These are phyloP conservation scores for Idaea aversata DNA, from an alignment of 2,888 invertebrate species.

Conservation along the genomic window DNA sequence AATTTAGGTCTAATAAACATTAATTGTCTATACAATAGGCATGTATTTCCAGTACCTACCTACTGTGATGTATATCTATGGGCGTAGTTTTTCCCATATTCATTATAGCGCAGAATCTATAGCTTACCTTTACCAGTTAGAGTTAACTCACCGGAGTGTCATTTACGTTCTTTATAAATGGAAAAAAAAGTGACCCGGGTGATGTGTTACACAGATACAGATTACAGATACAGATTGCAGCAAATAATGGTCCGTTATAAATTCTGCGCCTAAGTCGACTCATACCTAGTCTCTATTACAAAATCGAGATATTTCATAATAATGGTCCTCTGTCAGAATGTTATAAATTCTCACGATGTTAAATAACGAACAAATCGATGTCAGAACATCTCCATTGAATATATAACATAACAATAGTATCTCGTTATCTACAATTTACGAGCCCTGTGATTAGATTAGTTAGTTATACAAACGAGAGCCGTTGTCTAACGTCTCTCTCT, in stretches of 20 bases:
- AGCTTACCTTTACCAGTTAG: too few species aligned
- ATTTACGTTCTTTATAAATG: too few species aligned
- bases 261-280: neutral
- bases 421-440: neutral
- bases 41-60: neutral
- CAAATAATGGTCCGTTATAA: too few species aligned
- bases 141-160: too few species aligned
- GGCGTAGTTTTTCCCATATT: too few species aligned
- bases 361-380: neutral
- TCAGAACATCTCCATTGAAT: neutral
- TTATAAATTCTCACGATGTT: neutral
- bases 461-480: neutral
- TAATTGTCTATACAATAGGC: neutral
- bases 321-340: neutral
- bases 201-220: too few species aligned
- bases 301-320: neutral
- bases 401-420: conserved; percentile 2
- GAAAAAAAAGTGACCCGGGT: too few species aligned
- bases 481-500: neutral
- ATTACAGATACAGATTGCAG: too few species aligned
- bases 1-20: neutral
- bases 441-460: neutral
- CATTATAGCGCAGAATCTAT: too few species aligned
- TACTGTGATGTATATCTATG: neutral
- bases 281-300: neutral